Base-by-base conservation (phyloP, 92 coral and sea anemone genomes). In the Umimayanthus kanabou region DNA sequence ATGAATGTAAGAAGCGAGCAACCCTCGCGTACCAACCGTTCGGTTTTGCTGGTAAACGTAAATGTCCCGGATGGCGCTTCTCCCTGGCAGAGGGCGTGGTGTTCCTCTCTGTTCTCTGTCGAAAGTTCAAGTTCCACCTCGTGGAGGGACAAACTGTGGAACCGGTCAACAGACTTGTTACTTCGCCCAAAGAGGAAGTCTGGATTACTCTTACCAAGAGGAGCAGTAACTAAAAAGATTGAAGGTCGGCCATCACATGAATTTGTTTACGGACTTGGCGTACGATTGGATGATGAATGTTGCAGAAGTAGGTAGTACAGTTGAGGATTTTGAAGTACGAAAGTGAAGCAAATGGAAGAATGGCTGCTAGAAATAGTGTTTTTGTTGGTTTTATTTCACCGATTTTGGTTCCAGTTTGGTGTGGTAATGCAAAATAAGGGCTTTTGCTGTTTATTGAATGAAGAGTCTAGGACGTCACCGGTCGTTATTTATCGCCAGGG, bases 11-110 rank as follows among this genome's bases (percentile, higher is more conserved):
- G 77, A 92, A 96, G 76, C 97, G 93, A 26, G 97, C 96, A 45
- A 90, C 94, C 13, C 94, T 94, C 37, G 98, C 96, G 23, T 95
- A 85, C 84, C 96, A 96, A 77, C 98, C 98, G 9, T 96, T 96
- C 89, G 98, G 98, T 33, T 96, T 96, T 85, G 98, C 98, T n/a
- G 98, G 98, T 13, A 96, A 95, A 79, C 96, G 98, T 8, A 96
- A 96, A 86, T 96, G 98, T 77, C 98, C 98, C 14, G 98, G 93
- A 55, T 96, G 98, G 93, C 93, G 98, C 43, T 95, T 96, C 86
- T 93, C 96, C 8, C 77, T 95, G 40, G 98, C 93, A 6, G 98
- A 96, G 84, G 95, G 95, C 10, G 78, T 93, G 73, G 98, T 93
- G 78, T 93, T 95, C 67, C 89, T 96, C 67, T 96, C 98, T 7